Percentiles rank a stretch among this genome's conserved stretches.
phyloP scores from a whole-genome alignment of 2,888 invertebrate species.

The Phasia obesa region DNA sequence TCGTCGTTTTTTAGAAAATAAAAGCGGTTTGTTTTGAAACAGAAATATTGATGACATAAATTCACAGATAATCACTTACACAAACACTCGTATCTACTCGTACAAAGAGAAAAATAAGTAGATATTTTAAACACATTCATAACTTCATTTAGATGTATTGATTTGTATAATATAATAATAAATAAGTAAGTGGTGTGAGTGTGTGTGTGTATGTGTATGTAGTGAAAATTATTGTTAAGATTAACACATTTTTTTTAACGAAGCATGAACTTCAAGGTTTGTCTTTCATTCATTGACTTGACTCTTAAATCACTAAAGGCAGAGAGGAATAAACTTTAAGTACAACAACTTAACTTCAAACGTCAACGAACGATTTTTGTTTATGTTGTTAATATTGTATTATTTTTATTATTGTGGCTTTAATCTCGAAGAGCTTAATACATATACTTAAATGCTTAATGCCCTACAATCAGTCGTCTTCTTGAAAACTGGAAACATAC shows the following conservation, averaged over 20 bases:
- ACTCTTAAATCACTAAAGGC: conserved; percentile 7
- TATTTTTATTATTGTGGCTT: conserved; percentile 43
- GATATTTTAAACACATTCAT: background rate
- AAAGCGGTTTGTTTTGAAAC: conserved; percentile 47
- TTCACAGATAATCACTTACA: conserved; percentile 54
- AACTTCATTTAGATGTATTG: background rate
- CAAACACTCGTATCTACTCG: conserved; percentile 6
- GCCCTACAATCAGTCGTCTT: conserved; percentile 5
- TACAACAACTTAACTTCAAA: conserved; percentile 57
- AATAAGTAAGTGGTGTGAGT: background rate
- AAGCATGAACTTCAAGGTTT: conserved; percentile 63
- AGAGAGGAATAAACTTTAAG: conserved; percentile 41
- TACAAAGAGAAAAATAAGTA: too few relatives aligned
- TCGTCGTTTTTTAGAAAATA: conserved; percentile 6
- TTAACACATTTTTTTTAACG: conserved; percentile 60
- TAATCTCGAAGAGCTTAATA: conserved; percentile 48
- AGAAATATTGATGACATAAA: conserved; percentile 64
- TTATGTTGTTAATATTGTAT: conserved; percentile 44
- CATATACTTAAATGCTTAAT: conserved; percentile 34
- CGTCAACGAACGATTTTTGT: conserved; percentile 68
- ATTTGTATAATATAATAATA: conserved; percentile 3
- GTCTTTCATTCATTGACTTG: conserved; percentile 55
- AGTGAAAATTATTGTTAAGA: conserved; percentile 57
- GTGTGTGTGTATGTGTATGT: background rate
- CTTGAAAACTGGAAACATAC: too few relatives aligned